phyloP scores from a whole-genome alignment of 2,113 vertebrate species.

The Zapus hudsonius region DNA sequence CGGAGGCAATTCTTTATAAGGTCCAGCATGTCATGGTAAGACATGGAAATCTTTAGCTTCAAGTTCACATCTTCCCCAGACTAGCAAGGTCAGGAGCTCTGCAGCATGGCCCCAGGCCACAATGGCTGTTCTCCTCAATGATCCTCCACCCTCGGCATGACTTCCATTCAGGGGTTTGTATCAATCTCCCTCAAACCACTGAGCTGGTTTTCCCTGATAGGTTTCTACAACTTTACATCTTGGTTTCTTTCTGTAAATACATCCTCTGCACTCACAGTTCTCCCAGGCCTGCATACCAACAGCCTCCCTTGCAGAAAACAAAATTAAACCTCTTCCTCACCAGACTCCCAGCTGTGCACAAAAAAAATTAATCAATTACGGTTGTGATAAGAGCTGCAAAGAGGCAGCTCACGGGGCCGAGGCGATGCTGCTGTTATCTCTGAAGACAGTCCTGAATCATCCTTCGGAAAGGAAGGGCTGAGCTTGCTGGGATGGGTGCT shows the following conservation, averaged over 20 bases:
- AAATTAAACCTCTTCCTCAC: constrained; percentile 59
- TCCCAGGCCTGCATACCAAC: constrained; percentile 4
- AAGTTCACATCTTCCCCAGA: neutral
- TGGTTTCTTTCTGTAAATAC: neutral
- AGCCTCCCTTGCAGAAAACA: constrained; percentile 54
- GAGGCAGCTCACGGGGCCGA: neutral
- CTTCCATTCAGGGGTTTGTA: neutral
- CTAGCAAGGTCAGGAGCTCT: neutral
- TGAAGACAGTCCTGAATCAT: neutral
- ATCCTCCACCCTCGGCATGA: neutral
- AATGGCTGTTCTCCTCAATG: neutral
- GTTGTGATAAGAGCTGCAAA: constrained; percentile 53
- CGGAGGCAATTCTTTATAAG: neutral
- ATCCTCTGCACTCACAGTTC: neutral
- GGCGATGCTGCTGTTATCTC: constrained; percentile 22
- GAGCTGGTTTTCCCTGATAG: neutral
- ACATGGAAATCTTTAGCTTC: neutral
- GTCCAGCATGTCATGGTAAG: neutral
- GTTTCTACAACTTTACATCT: neutral
- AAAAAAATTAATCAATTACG: constrained; percentile 66
- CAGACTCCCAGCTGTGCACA: constrained; percentile 58
- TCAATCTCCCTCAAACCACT: neutral
- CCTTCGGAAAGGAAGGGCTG: neutral
- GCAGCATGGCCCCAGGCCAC: too few relatives aligned
- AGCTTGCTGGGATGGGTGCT: neutral